Evolutionary conservation across 2,113 vertebrate species (phyloP).

Genomic region (Platycercus adscitus): DNA sequence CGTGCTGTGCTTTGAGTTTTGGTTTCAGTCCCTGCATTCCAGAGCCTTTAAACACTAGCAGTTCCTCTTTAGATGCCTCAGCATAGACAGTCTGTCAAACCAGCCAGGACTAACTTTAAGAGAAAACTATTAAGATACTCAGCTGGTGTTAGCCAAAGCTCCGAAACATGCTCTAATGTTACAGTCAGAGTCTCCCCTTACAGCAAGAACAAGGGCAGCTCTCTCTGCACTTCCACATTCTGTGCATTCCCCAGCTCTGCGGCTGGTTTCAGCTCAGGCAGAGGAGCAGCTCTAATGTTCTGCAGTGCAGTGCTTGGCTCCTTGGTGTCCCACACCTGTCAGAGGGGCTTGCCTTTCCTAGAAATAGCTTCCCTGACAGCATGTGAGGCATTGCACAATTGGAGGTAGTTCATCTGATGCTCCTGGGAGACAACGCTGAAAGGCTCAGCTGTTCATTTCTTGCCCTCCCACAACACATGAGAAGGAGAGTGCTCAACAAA

Average conservation of each 20-base stretch:
- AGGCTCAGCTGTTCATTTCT: conserved; percentile 55
- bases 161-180: neutral
- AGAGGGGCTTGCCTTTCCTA: neutral
- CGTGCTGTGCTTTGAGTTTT: neutral
- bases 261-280: neutral
- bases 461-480: neutral
- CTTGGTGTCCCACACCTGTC: conserved; percentile 58
- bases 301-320: neutral
- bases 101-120: neutral
- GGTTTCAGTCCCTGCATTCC: neutral
- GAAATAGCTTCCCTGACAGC: neutral
- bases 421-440: neutral
- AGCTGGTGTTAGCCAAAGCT: conserved; percentile 38
- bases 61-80: neutral
- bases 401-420: conserved; percentile 19
- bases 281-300: neutral
- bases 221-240: conserved; percentile 62
- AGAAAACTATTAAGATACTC: conserved; percentile 41
- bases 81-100: neutral
- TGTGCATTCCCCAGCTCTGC: neutral
- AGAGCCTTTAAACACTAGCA: neutral
- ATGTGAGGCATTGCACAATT: neutral
- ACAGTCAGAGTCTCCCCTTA: conserved; percentile 12
- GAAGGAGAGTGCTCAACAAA: neutral
- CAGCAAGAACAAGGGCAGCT: conserved; percentile 8